Base-by-base conservation (phyloP, 2,888 invertebrate species). In the Spodoptera picta region DNA sequence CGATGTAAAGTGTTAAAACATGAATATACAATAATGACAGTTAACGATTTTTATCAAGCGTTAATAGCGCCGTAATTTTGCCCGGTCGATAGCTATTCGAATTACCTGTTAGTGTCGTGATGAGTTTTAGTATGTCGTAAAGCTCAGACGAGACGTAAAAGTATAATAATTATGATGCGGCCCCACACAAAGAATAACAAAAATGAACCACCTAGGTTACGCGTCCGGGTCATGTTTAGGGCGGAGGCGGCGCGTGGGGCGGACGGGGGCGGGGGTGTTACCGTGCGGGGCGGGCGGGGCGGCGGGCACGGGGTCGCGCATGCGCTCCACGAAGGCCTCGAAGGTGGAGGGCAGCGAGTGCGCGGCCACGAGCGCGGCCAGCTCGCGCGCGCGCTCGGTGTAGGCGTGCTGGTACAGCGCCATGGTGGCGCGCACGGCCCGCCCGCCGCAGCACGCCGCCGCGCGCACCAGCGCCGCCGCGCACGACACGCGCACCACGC, bases 371-470 rank as follows among this genome's bases (percentile, higher is more conserved):
- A 99, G 97, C 56, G 97, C 97, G 83, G 97, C 97, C 73, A 99
- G 95, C 36, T 97, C 97, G 76, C 98, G 96, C 77, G 97, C 97
- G 77, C 99, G 96, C 93, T 99, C 99, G 90, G 98, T 97, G 92
- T 98, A 98, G 87, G 98, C 99, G 90, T 98, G 98, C 91, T 98
- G 98, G 94, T 98, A 99, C 83, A 97, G 96, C 81, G 98, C 97
- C 90, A 99, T 95, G 54, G 98, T 97, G 63, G 98, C 97, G 75
- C 99, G 96, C 87, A 98, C 98, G 0, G 98, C 97, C 69, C 99
- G 96, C 79, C 99, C 99, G 58, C 99, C 99, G 86, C 98, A 97
- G 70, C 98, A 96, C 56, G 98, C 99, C 36, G 99, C 98, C 56
- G 98, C 97, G 51, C 92, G 92, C 53, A 99, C 98, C 60, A 99